Evolutionary conservation across 2,797 vertebrate genomes (phyloP).

Genomic region (Aplochiton taeniatus): DNA sequence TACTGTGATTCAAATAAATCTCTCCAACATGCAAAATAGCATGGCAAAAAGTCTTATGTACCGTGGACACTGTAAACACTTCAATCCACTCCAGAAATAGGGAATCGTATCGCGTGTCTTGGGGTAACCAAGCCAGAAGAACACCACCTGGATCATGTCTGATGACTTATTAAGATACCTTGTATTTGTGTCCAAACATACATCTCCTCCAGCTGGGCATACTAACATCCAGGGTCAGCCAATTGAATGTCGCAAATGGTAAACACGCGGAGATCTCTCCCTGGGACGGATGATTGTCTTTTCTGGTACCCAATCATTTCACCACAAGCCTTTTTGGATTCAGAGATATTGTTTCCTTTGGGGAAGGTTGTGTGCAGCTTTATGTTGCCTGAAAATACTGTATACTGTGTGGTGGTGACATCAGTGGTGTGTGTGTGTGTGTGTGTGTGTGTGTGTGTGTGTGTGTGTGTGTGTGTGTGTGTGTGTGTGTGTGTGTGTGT

Average conservation of each 20-base stretch:
- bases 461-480: slow-evolving; percentile 31
- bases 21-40: background rate
- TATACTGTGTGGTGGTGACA: slow-evolving; percentile 3
- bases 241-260: background rate
- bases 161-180: slow-evolving; percentile 30
- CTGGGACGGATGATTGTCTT: too few relatives aligned
- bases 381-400: too few relatives aligned
- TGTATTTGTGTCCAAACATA: slow-evolving; percentile 9
- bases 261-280: background rate
- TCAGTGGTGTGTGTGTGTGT: slow-evolving; percentile 4
- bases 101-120: background rate
- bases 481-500: slow-evolving; percentile 20
- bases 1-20: background rate
- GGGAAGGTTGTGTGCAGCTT: too few relatives aligned
- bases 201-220: slow-evolving; percentile 24
- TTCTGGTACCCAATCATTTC: too few relatives aligned
- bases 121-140: slow-evolving; percentile 10
- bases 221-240: slow-evolving; percentile 23
- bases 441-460: slow-evolving; percentile 8
- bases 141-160: slow-evolving; percentile 22
- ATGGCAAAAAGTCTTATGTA: background rate
- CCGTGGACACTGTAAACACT: slow-evolving; percentile 1
- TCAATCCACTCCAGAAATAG: background rate
- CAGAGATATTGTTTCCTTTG: too few relatives aligned
- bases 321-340: too few relatives aligned